These are phyloP conservation scores for Himalopsyche anomala DNA, from an alignment of 2,888 invertebrate species.

Conservation along the genomic window DNA sequence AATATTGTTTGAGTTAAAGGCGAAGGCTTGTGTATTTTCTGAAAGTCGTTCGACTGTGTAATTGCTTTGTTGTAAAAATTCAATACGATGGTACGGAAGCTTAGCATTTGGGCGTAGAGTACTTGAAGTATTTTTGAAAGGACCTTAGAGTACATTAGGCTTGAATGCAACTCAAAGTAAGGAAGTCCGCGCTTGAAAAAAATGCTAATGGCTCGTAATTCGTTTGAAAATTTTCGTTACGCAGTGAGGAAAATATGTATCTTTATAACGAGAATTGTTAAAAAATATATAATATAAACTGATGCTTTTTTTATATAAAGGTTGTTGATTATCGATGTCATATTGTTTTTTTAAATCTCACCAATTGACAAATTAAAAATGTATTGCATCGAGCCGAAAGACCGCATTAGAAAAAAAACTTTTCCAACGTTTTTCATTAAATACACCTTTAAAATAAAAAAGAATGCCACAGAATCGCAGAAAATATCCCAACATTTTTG, in stretches of 20 bases:
- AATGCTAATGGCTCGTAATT: constrained; percentile 26
- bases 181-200: background rate
- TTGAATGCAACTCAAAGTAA: constrained; percentile 38
- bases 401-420: too few species aligned
- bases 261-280: too few species aligned
- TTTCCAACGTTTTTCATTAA: too few species aligned
- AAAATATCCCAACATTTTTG: too few species aligned
- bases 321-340: too few species aligned
- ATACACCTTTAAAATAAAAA: too few species aligned
- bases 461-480: too few species aligned
- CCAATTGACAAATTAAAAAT: too few species aligned
- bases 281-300: too few species aligned
- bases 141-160: constrained; percentile 33
- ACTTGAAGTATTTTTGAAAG: constrained; percentile 40
- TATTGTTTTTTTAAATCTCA: too few species aligned
- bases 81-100: constrained; percentile 40
- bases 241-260: background rate
- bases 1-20: constrained; percentile 34
- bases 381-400: too few species aligned
- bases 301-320: too few species aligned
- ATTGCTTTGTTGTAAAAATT: constrained; percentile 42
- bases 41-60: constrained; percentile 34
- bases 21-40: constrained; percentile 43
- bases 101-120: constrained; percentile 8
- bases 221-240: constrained; percentile 1